Evolutionary conservation across 2,113 vertebrate species (phyloP).

Genomic region (Melanocharis versteri): DNA sequence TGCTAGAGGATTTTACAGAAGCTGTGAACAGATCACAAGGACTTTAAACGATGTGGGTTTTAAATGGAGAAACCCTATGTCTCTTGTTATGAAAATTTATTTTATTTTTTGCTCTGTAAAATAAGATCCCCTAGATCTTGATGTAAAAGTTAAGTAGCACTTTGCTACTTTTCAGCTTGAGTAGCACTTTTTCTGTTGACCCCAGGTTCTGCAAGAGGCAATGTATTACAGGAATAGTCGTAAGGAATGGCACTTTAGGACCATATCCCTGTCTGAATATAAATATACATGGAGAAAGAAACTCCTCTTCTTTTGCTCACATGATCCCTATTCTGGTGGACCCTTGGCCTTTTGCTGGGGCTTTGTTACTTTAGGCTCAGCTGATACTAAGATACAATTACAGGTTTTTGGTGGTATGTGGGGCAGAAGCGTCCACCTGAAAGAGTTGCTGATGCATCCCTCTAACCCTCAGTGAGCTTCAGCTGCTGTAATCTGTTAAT

Average conservation of each 20-base stretch:
- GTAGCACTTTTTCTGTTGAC: not conserved
- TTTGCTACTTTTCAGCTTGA: not conserved
- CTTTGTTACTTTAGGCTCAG: not conserved
- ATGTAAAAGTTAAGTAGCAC: not conserved
- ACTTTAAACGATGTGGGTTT: not conserved
- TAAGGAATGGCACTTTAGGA: not conserved
- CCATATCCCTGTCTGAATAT: not conserved
- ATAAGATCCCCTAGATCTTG: not conserved
- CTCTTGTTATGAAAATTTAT: not conserved
- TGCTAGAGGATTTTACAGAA: conserved; percentile 9
- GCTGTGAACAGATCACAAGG: conserved; percentile 15
- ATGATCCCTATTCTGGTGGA: not conserved
- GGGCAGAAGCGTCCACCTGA: not conserved
- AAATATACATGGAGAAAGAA: not conserved
- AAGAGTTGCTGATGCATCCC: not conserved
- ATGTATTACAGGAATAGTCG: not conserved
- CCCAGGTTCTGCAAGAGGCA: not conserved
- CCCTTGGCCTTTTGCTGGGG: not conserved
- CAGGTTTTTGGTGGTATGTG: not conserved
- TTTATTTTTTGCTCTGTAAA: not conserved
- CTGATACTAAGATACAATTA: not conserved
- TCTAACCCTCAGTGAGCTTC: not conserved
- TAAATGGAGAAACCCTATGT: not conserved
- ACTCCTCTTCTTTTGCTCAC: not conserved
- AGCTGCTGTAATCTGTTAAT: not conserved